Evolutionary conservation across 2,113 vertebrate species (phyloP).

Genomic region (Quiscalus mexicanus): DNA sequence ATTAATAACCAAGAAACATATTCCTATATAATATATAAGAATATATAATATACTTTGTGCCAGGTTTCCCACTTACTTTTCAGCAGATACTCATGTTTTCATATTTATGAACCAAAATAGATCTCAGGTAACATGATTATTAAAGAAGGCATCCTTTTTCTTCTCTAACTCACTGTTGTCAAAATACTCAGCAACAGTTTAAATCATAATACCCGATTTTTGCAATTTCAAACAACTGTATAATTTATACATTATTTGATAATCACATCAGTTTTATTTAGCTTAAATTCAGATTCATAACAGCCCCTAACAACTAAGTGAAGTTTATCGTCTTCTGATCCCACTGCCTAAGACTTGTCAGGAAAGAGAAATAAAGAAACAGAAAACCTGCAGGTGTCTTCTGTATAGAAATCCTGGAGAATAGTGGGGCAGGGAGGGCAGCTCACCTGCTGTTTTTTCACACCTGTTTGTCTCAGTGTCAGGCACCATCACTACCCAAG

Average conservation of each 20-base stretch:
- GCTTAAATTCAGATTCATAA: background rate
- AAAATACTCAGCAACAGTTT: background rate
- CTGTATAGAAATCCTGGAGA: background rate
- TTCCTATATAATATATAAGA: background rate
- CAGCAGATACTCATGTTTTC: background rate
- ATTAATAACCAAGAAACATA: background rate
- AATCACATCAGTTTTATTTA: background rate
- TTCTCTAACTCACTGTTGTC: background rate
- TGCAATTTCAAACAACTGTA: background rate
- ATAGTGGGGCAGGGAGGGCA: rapidly evolving
- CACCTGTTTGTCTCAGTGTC: background rate
- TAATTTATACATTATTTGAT: background rate
- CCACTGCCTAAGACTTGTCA: background rate
- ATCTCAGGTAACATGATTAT: background rate
- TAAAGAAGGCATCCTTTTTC: background rate
- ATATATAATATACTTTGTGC: background rate
- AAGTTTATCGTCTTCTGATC: background rate
- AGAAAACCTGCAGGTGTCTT: background rate
- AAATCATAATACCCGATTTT: background rate
- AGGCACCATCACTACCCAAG: background rate
- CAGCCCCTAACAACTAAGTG: background rate
- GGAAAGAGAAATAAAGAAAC: background rate
- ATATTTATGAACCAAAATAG: background rate
- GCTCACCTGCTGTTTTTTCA: background rate
- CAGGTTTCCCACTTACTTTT: background rate